A percentile compares a stretch with the other conserved stretches of the same genome.
Evolutionary conservation across 2,113 vertebrate genomes (phyloP).

Genomic region (Patagioenas fasciata): DNA sequence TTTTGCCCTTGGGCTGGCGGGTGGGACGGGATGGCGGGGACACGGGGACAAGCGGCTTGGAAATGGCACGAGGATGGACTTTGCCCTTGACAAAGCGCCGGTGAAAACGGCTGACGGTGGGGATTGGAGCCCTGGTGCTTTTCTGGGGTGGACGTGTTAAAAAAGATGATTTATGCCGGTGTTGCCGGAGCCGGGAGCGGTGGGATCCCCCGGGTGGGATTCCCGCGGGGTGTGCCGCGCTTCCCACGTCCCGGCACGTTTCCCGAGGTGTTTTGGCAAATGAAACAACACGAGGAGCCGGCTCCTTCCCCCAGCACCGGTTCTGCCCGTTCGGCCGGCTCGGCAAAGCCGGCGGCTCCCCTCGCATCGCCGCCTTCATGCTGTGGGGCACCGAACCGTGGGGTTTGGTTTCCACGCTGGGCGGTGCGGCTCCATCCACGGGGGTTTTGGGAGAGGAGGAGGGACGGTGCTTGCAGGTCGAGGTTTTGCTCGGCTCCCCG

Average conservation of each 20-base stretch:
- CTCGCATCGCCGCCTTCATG: too few relatives aligned
- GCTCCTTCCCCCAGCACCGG: not conserved
- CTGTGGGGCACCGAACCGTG: too few relatives aligned
- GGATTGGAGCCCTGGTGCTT: not conserved
- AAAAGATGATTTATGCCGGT: not conserved
- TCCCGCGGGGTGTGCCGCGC: not conserved
- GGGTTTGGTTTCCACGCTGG: not conserved
- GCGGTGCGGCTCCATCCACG: fast-evolving
- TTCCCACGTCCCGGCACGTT: not conserved
- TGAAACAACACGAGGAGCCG: not conserved
- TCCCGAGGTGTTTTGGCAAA: not conserved
- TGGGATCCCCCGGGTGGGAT: not conserved
- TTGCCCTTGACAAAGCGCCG: not conserved
- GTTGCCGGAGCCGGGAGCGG: fast-evolving
- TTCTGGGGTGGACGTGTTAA: fast-evolving
- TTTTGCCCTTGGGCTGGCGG: fast-evolving
- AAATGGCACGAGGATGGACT: not conserved
- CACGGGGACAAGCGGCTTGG: not conserved
- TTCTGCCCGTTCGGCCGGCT: conserved; percentile 14
- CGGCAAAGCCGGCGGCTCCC: not conserved
- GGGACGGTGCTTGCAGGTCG: fast-evolving
- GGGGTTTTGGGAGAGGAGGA: not conserved
- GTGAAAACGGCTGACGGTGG: not conserved
- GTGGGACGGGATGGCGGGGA: not conserved
- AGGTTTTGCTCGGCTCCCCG: fast-evolving